phyloP scores from a whole-genome alignment of 2,888 invertebrate genomes.

The Alitta virens region DNA sequence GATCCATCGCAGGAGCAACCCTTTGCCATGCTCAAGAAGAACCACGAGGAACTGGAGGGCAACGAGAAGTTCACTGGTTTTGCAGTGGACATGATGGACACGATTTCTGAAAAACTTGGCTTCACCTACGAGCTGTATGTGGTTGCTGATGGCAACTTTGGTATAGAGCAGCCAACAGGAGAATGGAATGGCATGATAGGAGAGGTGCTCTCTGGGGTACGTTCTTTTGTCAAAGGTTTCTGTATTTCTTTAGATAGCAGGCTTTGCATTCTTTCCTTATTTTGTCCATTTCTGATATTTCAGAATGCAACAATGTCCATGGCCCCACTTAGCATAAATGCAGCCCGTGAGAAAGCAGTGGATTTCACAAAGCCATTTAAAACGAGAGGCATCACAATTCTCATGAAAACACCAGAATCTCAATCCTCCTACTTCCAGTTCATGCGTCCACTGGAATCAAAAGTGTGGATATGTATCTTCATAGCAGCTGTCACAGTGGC shows the following conservation, averaged over 20 bases:
- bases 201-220: conserved; percentile 48
- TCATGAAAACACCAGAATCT: conserved; percentile 44
- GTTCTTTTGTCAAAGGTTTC: conserved; percentile 9
- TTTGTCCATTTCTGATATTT: not conserved
- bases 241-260: no score
- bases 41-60: conserved; percentile 33
- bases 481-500: conserved; percentile 46
- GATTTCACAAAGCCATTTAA: conserved; percentile 55
- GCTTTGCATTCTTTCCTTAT: no score
- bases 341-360: conserved; percentile 46
- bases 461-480: conserved; percentile 48
- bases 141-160: conserved; percentile 50
- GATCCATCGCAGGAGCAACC: conserved; percentile 52
- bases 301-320: conserved; percentile 54
- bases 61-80: conserved; percentile 48
- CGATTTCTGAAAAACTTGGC: conserved; percentile 37
- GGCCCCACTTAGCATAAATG: conserved; percentile 50
- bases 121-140: conserved; percentile 48
- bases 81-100: conserved; percentile 45
- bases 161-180: conserved; percentile 33
- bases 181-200: conserved; percentile 54
- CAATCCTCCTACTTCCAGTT: conserved; percentile 51
- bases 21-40: conserved; percentile 44
- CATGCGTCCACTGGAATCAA: conserved; percentile 46
- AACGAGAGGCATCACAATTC: conserved; percentile 49